Evolutionary conservation across 2,888 invertebrate genomes (phyloP).

Genomic region (Petrophora chlorosata): DNA sequence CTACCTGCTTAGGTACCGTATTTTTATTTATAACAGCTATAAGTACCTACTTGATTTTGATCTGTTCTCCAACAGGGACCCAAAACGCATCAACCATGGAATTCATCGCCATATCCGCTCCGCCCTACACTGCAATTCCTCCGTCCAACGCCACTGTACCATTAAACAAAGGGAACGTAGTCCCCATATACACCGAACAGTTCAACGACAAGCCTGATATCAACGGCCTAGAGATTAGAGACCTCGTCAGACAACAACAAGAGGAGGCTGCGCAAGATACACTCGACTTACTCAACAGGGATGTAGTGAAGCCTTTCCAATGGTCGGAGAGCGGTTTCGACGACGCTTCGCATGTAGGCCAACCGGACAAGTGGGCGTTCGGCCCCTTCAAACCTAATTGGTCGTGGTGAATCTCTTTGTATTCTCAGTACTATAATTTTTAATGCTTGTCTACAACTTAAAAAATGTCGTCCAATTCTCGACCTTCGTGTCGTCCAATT

Average conservation of each 20-base stretch:
- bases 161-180: conserved; percentile 72
- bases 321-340: conserved; percentile 89
- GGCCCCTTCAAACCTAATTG: conserved; percentile 83
- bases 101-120: conserved; percentile 68
- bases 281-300: conserved; percentile 60
- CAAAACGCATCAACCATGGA: conserved; percentile 47
- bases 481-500: too few species aligned
- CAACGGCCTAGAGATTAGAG: conserved; percentile 65
- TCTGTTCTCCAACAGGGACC: conserved; percentile 36
- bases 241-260: conserved; percentile 66
- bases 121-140: conserved; percentile 60
- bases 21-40: too few species aligned
- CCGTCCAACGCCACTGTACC: conserved; percentile 46
- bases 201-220: conserved; percentile 68
- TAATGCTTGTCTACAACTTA: conserved; percentile 3
- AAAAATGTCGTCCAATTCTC: too few species aligned
- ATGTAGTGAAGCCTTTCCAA: conserved; percentile 84
- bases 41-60: too few species aligned
- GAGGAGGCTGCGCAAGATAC: conserved; percentile 67
- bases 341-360: conserved; percentile 86
- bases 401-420: conserved; percentile 80
- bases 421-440: conserved; percentile 7
- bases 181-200: conserved; percentile 70
- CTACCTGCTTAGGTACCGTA: too few species aligned
- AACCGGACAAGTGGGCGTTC: conserved; percentile 90